phyloP scores from a whole-genome alignment of 2,113 vertebrate species.

The Charadrius vociferus region DNA sequence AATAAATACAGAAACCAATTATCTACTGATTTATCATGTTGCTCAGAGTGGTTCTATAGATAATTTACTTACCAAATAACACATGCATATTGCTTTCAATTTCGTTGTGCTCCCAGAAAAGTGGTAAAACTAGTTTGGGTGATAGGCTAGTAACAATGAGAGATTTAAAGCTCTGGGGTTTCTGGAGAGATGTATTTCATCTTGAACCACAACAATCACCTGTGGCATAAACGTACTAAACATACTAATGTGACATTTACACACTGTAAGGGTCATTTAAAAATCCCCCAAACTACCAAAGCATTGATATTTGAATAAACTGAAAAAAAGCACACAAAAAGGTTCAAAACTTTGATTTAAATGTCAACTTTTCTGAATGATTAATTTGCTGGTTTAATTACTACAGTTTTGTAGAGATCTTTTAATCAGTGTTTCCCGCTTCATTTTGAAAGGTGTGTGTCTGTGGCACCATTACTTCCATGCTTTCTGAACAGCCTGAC shows the following conservation, averaged over 20 bases:
- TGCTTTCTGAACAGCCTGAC: neutral
- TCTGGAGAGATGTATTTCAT: constrained; percentile 38
- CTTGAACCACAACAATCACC: neutral
- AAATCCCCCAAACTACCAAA: constrained; percentile 29
- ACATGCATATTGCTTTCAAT: constrained; percentile 51
- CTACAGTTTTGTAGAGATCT: neutral
- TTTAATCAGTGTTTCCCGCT: neutral
- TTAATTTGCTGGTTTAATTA: neutral
- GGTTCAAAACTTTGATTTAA: neutral
- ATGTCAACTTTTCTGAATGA: neutral
- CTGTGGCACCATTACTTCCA: neutral
- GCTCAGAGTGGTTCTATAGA: neutral
- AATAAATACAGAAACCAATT: constrained; percentile 60
- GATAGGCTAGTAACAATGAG: constrained; percentile 39
- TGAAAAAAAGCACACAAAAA: neutral
- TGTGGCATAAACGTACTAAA: neutral
- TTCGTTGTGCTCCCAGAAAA: constrained; percentile 37
- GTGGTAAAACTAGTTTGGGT: constrained; percentile 40
- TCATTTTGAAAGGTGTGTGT: neutral
- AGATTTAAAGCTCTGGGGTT: constrained; percentile 40
- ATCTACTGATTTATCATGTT: constrained; percentile 55
- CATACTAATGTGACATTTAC: constrained; percentile 27
- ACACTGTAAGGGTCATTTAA: constrained; percentile 51
- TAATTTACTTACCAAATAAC: constrained; percentile 49
- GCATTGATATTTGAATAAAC: neutral